phyloP scores from a whole-genome alignment of 2,888 invertebrate genomes.

The Dysmachus trigonus region DNA sequence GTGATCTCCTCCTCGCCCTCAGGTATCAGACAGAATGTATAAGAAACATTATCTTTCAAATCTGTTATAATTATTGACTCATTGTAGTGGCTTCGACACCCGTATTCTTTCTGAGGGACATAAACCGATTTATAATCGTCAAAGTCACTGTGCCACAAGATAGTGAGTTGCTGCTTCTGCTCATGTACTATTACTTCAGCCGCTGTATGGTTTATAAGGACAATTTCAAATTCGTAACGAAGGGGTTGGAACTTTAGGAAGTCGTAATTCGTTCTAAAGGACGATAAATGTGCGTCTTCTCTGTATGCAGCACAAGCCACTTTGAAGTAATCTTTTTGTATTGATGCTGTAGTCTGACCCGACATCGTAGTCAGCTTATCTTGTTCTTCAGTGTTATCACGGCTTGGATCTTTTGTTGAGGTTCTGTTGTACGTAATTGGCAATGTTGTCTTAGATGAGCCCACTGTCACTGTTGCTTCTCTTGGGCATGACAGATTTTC shows the following conservation, averaged over 20 bases:
- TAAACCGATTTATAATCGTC: background rate
- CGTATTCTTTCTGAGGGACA: background rate
- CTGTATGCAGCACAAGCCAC: background rate
- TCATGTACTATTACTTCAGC: slow-evolving; percentile 53
- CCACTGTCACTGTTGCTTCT: slow-evolving; percentile 29
- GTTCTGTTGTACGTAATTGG: background rate
- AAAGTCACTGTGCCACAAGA: slow-evolving; percentile 59
- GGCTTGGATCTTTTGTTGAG: background rate
- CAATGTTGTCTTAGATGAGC: background rate
- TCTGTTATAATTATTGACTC: slow-evolving; percentile 52
- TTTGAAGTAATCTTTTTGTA: background rate
- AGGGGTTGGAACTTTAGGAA: slow-evolving; percentile 55
- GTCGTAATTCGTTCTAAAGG: slow-evolving; percentile 12
- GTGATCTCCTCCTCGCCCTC: slow-evolving; percentile 52
- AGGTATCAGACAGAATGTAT: slow-evolving; percentile 58
- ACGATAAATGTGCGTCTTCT: background rate
- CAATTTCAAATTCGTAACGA: slow-evolving; percentile 54
- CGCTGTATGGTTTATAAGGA: slow-evolving; percentile 52
- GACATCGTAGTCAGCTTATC: background rate
- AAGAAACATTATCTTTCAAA: slow-evolving; percentile 55
- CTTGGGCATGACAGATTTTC: slow-evolving; percentile 46
- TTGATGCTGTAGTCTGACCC: slow-evolving; percentile 45
- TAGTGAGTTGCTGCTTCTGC: slow-evolving; percentile 51
- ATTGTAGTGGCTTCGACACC: slow-evolving; percentile 14
- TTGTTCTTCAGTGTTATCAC: background rate